Conservation (phyloP, 2,113 vertebrate genomes). For the Paradoxurus hermaphroditus region DNA sequence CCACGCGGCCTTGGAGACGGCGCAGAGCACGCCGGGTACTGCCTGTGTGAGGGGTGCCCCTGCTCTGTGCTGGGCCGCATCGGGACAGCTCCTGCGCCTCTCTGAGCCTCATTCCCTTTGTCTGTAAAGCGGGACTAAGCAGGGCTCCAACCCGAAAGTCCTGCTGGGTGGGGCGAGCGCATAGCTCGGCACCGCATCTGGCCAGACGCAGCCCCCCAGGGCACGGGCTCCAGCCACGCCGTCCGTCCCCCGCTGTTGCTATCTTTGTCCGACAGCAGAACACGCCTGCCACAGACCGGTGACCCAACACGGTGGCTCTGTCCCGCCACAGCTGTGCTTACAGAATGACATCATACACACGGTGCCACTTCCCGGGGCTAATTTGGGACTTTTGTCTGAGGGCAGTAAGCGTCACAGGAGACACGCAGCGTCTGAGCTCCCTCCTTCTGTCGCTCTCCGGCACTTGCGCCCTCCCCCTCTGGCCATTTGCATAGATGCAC, state of each 20-base stretch:
- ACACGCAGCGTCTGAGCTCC: neutral
- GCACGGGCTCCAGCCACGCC: fast-evolving
- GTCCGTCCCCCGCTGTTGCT: neutral
- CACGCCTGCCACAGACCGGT: neutral
- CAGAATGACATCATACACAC: neutral
- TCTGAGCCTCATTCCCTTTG: neutral
- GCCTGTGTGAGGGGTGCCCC: neutral
- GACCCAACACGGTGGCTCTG: neutral
- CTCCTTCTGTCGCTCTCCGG: neutral
- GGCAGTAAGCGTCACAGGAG: neutral
- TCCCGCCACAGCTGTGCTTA: neutral
- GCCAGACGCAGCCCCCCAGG: too few relatives aligned
- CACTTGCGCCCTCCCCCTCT: neutral
- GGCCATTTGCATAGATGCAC: neutral
- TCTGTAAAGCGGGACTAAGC: neutral
- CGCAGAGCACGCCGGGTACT: neutral
- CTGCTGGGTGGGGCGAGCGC: too few relatives aligned
- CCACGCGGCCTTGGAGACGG: neutral
- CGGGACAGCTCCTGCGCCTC: neutral
- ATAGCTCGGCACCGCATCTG: too few relatives aligned
- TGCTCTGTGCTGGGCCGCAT: neutral
- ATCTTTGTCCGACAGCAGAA: neutral
- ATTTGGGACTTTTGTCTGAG: neutral
- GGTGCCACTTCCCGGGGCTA: neutral
- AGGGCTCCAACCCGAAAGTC: neutral